Evolutionary conservation across 2,797 vertebrate species (phyloP).

Genomic region (Amphiprion clarkii): DNA sequence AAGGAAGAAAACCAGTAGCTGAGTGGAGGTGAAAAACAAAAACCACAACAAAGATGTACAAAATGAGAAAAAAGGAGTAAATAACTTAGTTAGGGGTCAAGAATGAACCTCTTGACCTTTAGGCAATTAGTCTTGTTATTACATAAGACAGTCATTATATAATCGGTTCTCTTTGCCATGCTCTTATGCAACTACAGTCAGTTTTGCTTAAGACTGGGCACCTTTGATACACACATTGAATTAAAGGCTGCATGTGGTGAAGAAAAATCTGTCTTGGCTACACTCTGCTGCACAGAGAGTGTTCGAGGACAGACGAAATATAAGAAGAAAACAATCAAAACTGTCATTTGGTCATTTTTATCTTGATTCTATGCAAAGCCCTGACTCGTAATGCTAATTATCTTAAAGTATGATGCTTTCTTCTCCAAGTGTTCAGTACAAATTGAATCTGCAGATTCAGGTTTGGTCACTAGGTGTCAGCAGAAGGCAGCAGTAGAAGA

Average conservation of each 20-base stretch:
- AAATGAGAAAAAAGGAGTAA: background rate
- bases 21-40: background rate
- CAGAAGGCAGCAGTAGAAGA: conserved; percentile 33
- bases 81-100: background rate
- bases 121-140: conserved; percentile 37
- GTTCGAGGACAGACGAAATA: background rate
- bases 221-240: conserved; percentile 32
- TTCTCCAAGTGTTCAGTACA: background rate
- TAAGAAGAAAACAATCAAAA: background rate
- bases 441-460: conserved; percentile 8
- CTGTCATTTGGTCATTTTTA: fast-evolving
- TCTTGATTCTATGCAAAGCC: background rate
- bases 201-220: conserved; percentile 15
- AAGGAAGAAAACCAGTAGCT: background rate
- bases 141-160: conserved; percentile 59
- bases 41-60: too few relatives aligned
- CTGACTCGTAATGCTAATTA: background rate
- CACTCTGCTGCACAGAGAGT: conserved; percentile 1
- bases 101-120: conserved; percentile 21
- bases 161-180: conserved; percentile 32
- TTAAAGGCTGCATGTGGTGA: background rate
- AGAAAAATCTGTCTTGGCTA: background rate
- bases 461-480: conserved; percentile 74
- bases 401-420: background rate
- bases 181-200: conserved; percentile 45